Percentiles rank a stretch among this genome's conserved stretches.
These are phyloP conservation scores for Allacma fusca DNA, from an alignment of 2,888 invertebrate species.

Conservation along the genomic window DNA sequence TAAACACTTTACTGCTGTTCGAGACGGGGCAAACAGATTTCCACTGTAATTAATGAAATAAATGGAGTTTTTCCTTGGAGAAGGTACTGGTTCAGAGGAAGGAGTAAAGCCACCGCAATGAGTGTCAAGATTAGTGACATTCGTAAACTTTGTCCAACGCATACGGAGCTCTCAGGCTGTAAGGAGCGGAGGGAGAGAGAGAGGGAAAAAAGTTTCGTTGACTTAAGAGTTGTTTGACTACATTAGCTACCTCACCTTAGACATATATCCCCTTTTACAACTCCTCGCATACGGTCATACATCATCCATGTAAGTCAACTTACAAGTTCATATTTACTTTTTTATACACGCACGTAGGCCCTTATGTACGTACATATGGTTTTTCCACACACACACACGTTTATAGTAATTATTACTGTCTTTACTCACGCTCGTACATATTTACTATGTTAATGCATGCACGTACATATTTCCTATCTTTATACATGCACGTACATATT, in stretches of 20 bases:
- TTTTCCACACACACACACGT: too few relatives aligned
- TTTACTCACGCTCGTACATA: too few relatives aligned
- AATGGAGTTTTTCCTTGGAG: background rate
- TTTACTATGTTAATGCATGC: too few relatives aligned
- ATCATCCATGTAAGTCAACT: too few relatives aligned
- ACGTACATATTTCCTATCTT: too few relatives aligned
- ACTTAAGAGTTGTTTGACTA: background rate
- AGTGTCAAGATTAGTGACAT: conserved; percentile 16
- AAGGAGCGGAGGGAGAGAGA: background rate
- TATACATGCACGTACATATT: too few relatives aligned
- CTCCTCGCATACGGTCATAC: too few relatives aligned
- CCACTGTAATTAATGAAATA: conserved; percentile 12
- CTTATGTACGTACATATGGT: too few relatives aligned
- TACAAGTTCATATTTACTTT: too few relatives aligned
- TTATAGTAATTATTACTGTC: too few relatives aligned
- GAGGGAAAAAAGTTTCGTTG: conserved; percentile 1
- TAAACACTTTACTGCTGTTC: background rate
- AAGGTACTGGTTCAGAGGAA: background rate
- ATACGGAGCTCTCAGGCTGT: background rate
- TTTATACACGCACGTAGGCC: too few relatives aligned
- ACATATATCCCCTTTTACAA: too few relatives aligned
- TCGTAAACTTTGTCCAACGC: background rate
- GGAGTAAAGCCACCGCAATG: background rate
- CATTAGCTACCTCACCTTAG: background rate
- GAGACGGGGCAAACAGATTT: background rate